Evolutionary conservation across 2,113 vertebrate genomes (phyloP).

Genomic region (Brachyhypopomus gauderio): DNA sequence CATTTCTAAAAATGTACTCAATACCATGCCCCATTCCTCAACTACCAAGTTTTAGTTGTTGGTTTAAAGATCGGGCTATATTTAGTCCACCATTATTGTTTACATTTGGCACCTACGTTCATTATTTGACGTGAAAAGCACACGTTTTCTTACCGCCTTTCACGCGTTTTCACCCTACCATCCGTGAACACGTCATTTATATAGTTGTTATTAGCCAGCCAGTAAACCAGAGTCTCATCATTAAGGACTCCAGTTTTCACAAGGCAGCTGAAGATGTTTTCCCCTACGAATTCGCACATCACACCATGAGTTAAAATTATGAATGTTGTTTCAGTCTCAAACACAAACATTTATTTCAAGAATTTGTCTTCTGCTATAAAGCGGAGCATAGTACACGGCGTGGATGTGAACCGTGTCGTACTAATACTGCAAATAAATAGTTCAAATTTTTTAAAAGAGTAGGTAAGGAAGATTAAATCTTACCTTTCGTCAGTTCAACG

Average conservation of each 20-base stretch:
- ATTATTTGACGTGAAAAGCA: too few species aligned
- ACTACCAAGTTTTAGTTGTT: too few species aligned
- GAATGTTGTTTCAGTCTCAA: too few species aligned
- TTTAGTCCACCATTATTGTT: not conserved
- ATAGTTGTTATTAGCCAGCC: constrained; percentile 24
- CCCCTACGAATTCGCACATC: not conserved
- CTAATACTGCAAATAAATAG: too few species aligned
- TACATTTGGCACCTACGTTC: not conserved
- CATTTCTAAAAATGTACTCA: too few species aligned
- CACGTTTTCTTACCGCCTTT: constrained; percentile 6
- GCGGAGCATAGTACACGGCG: too few species aligned
- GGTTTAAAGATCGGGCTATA: too few species aligned
- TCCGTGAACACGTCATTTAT: not conserved
- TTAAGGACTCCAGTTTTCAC: constrained; percentile 3
- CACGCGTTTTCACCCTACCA: not conserved
- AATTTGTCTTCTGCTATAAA: too few species aligned
- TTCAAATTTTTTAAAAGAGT: not conserved
- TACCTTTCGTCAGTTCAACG: not conserved
- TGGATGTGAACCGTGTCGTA: too few species aligned
- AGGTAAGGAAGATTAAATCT: not conserved
- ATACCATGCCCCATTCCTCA: too few species aligned
- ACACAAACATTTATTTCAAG: too few species aligned
- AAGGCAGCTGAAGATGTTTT: not conserved
- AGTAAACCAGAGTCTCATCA: constrained; percentile 27
- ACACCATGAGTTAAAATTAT: not conserved